Evolutionary conservation across 2,113 vertebrate species (phyloP).

Genomic region (Pygoscelis antarcticus): DNA sequence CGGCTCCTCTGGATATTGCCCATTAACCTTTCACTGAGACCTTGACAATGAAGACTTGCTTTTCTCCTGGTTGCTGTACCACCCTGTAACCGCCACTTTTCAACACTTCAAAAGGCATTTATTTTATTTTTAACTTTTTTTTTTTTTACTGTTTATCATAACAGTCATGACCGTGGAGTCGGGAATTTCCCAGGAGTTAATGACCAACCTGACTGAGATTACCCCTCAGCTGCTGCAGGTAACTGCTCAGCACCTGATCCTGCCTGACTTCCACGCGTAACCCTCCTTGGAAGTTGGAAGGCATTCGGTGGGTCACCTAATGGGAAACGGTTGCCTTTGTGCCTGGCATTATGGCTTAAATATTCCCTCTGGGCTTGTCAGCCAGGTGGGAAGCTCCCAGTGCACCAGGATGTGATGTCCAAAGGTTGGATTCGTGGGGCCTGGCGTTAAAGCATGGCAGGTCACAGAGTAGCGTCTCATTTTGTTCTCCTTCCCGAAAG

Average conservation of each 20-base stretch:
- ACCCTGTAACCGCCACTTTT: background rate
- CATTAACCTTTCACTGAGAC: background rate
- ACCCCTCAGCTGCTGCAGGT: background rate
- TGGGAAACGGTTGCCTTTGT: background rate
- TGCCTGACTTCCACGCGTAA: background rate
- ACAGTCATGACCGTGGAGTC: background rate
- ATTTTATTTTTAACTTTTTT: background rate
- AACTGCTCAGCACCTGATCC: background rate
- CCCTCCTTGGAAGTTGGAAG: background rate
- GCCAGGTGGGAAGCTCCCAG: background rate
- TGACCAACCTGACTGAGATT: background rate
- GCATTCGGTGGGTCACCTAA: fast-evolving
- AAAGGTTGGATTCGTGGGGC: background rate
- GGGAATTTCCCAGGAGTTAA: background rate
- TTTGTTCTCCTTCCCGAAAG: background rate
- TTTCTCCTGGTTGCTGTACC: background rate
- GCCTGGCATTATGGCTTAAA: background rate
- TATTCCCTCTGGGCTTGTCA: background rate
- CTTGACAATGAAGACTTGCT: background rate
- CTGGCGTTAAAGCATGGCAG: background rate
- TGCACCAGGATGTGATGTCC: background rate
- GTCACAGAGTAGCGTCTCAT: background rate
- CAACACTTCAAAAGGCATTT: background rate
- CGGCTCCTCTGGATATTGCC: background rate
- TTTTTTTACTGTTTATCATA: background rate